Evolutionary conservation across 1,140 invertebrate genomes (phyloP), one percentile per base, ranked within the genome.

Genomic region (Phthorimaea operculella): DNA sequence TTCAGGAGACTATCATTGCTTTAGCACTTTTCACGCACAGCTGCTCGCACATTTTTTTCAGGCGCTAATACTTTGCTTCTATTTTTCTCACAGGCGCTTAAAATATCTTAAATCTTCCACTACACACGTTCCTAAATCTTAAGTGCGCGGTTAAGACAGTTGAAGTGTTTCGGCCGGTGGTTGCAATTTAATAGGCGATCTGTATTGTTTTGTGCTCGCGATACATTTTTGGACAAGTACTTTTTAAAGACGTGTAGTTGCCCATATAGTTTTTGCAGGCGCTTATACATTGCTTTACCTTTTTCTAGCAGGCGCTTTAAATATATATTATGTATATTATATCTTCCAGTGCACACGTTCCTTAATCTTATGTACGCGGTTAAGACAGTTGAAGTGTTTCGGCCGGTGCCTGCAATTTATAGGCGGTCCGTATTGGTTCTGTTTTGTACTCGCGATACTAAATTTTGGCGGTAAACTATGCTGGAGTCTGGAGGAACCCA

Each of bases 361-460:
- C 44, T 47, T 16, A 47, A 15, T 15, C n/a, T 15, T 47, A 47
- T 47, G 68, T 57, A 62, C 64, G 72, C 74, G 74, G 74, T 78
- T 78, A 74, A 47, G 44, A 47, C 44, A 47, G 11, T 47, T 47
- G 44, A 82, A 80, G 79, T 79, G 77, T 74, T 76, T 82, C 74
- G 79, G 79, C 80, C 79, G 76, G 73, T 71, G 63, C 62, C 64
- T 56, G 62, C 70, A 70, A 83, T 83, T 83, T 80, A n/a, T n/a
- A n/a, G n/a, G 67, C 68, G 73, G 68, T 64, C 63, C 63, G 67
- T 79, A 83, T 83, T 80, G 79, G 79, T 83, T 80, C 76, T 76
- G 75, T 78, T 76, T 69, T 56, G 63, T 48, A 39, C 36, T 12
- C 10, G 10, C n/a, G 36, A 39, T 39, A 39, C 10, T 39, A 39